phyloP scores from a whole-genome alignment of 2,888 invertebrate species.

The Napeogenes inachia region DNA sequence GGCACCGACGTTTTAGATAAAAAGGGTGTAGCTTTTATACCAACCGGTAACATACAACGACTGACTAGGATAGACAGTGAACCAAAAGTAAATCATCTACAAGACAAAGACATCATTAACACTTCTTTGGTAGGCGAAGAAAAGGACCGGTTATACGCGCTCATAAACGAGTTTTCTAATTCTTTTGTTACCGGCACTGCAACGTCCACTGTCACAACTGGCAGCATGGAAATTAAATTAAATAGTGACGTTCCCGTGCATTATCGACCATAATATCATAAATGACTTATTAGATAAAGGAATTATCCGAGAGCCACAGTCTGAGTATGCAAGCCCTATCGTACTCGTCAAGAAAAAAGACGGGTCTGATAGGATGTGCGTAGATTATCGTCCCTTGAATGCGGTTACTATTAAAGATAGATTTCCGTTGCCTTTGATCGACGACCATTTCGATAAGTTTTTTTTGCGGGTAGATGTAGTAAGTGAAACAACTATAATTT shows the following conservation, averaged over 20 bases:
- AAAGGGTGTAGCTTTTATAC: conserved; percentile 30
- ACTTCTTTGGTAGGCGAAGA: conserved; percentile 23
- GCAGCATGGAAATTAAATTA: conserved; percentile 24
- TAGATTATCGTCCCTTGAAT: conserved; percentile 25
- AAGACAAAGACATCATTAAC: conserved; percentile 10
- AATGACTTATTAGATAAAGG: conserved; percentile 24
- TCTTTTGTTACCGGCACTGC: conserved; percentile 24
- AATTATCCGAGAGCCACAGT: conserved; percentile 29
- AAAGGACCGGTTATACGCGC: conserved; percentile 8
- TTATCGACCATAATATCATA: conserved; percentile 29
- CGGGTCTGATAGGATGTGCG: conserved; percentile 25
- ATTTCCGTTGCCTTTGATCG: conserved; percentile 22
- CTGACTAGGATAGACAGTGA: conserved; percentile 12
- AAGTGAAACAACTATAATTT: too few relatives aligned
- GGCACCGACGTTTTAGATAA: conserved; percentile 33
- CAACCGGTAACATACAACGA: conserved; percentile 21
- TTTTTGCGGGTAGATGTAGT: too few relatives aligned
- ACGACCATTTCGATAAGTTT: too few relatives aligned
- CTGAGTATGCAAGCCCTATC: conserved; percentile 28
- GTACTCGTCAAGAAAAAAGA: conserved; percentile 32
- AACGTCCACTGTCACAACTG: conserved; percentile 28
- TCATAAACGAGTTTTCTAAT: conserved; percentile 22
- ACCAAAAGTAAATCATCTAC: background rate
- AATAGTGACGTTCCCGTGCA: conserved; percentile 15
- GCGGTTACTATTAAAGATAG: conserved; percentile 18